Percentiles rank a stretch among this genome's conserved stretches.
Conservation (phyloP, 1,140 invertebrate genomes). For the Antheraea pernyi region DNA sequence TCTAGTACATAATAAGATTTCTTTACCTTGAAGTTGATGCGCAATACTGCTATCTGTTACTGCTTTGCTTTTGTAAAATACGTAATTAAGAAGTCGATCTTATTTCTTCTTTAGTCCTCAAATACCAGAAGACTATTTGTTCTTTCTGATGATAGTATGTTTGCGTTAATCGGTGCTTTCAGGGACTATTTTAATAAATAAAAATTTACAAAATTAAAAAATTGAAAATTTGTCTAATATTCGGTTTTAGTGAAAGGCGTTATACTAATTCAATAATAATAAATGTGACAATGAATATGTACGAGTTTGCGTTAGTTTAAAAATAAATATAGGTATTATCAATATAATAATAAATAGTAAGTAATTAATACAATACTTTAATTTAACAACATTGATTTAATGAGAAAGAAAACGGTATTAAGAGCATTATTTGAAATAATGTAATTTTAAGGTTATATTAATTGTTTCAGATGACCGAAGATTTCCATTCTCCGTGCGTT, state of each 20-base stretch:
- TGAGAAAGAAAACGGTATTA: too few relatives aligned
- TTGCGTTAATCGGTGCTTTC: background rate
- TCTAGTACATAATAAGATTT: too few relatives aligned
- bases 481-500: constrained; percentile 46
- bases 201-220: too few relatives aligned
- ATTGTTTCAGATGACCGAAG: constrained; percentile 36
- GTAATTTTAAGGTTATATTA: background rate
- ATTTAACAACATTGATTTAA: too few relatives aligned
- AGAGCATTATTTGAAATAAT: background rate
- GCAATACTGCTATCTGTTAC: too few relatives aligned
- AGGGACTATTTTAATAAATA: background rate
- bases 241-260: background rate
- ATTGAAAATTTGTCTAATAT: background rate
- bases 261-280: background rate
- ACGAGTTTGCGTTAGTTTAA: background rate
- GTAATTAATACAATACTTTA: too few relatives aligned
- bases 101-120: too few relatives aligned
- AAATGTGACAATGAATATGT: background rate
- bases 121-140: background rate
- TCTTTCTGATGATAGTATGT: background rate
- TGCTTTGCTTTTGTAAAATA: too few relatives aligned
- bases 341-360: too few relatives aligned
- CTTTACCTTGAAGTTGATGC: too few relatives aligned
- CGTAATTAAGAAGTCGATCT: too few relatives aligned
- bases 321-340: too few relatives aligned